Evolutionary conservation across 2,888 invertebrate species (phyloP).

Genomic region (Meta bourneti): DNA sequence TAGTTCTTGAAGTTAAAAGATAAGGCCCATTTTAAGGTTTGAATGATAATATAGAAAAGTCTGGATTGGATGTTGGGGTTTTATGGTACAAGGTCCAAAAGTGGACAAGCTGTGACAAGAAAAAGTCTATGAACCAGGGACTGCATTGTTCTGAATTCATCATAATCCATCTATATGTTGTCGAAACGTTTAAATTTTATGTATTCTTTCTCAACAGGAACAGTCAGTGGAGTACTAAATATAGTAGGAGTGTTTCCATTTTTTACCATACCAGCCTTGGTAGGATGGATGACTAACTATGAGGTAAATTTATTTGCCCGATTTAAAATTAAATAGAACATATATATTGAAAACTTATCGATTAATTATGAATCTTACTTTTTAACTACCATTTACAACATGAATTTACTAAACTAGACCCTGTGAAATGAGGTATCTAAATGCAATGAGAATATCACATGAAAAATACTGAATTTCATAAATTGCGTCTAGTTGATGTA

Average conservation of each 20-base stretch:
- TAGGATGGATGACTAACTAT: conserved; percentile 58
- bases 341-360: background rate
- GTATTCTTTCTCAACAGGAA: conserved; percentile 23
- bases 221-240: conserved; percentile 63
- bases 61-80: too few species aligned
- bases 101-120: too few species aligned
- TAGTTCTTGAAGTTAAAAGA: too few species aligned
- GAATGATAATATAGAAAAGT: too few species aligned
- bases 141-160: too few species aligned
- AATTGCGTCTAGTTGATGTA: too few species aligned
- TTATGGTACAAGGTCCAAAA: too few species aligned
- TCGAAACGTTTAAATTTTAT: background rate
- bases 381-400: background rate
- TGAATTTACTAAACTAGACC: background rate
- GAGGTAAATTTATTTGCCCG: conserved; percentile 42
- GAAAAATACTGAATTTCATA: too few species aligned
- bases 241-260: conserved; percentile 65
- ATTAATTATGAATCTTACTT: background rate
- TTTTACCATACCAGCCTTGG: conserved; percentile 62
- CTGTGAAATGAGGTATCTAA: background rate
- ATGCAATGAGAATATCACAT: too few species aligned
- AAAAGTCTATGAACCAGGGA: too few species aligned
- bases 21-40: too few species aligned
- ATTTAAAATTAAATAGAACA: background rate
- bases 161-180: too few species aligned